A percentile compares a stretch with the other conserved stretches of the same genome.
phyloP scores from a whole-genome alignment of 1,140 invertebrate genomes.

The Drosophila kikkawai region DNA sequence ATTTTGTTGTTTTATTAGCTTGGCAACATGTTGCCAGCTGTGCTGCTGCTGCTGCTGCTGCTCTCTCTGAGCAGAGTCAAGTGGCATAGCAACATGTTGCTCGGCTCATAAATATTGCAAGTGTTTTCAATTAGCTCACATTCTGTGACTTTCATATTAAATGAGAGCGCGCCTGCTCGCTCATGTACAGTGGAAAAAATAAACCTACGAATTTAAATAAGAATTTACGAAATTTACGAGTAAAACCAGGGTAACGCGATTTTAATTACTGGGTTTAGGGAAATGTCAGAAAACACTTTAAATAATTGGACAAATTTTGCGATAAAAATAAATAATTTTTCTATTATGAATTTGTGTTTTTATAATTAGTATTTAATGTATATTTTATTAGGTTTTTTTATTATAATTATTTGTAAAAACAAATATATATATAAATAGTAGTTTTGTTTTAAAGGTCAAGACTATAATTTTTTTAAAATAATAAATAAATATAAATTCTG shows the following conservation, averaged over 20 bases:
- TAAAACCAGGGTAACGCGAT: background rate
- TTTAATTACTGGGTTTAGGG: background rate
- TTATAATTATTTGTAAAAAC: too few relatives aligned
- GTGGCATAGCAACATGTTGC: conserved; percentile 80
- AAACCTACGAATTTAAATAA: background rate
- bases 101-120: conserved; percentile 82
- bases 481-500: too few relatives aligned
- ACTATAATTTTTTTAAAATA: too few relatives aligned
- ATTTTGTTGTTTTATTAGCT: conserved; percentile 84
- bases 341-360: too few relatives aligned
- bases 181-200: conserved; percentile 18
- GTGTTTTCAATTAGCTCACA: conserved; percentile 84
- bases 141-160: conserved; percentile 84
- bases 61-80: conserved; percentile 53
- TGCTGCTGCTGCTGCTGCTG: background rate
- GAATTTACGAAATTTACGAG: background rate
- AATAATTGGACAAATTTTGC: background rate
- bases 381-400: too few relatives aligned
- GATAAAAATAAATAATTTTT: background rate
- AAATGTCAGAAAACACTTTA: background rate
- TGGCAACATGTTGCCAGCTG: conserved; percentile 75
- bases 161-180: conserved; percentile 67
- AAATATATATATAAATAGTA: too few relatives aligned
- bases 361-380: background rate
- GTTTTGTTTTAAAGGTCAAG: too few relatives aligned